These are phyloP conservation scores for Mormyrops attenuatus DNA, from an alignment of 2,797 vertebrate species.

Conservation along the genomic window DNA sequence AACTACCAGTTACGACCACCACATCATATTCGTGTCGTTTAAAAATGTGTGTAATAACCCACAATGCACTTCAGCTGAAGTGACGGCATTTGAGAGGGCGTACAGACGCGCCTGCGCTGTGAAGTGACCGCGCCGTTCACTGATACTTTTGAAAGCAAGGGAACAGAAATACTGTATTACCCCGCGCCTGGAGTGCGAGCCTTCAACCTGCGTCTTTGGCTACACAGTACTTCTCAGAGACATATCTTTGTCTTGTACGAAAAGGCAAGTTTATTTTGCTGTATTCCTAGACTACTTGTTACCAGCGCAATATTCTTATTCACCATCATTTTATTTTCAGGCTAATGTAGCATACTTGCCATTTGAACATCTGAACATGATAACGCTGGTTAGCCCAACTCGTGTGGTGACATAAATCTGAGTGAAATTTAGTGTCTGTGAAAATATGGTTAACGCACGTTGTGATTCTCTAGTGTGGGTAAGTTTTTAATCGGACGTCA, in stretches of 20 bases:
- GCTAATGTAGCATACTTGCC: not conserved
- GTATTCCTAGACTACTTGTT: not conserved
- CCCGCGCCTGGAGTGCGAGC: conserved; percentile 14
- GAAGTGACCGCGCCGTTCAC: conserved; percentile 63
- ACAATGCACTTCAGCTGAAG: not conserved
- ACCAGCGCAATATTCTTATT: not conserved
- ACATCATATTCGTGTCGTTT: not conserved
- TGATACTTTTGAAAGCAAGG: conserved; percentile 62
- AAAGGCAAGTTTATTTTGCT: conserved; percentile 7
- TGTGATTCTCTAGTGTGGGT: not conserved
- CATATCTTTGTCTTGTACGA: not conserved
- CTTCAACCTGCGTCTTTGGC: conserved; percentile 29
- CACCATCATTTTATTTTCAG: not conserved
- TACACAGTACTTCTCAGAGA: conserved; percentile 40
- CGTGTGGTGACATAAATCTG: not conserved
- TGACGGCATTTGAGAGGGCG: conserved; percentile 10
- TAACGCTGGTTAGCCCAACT: not conserved
- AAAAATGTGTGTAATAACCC: not conserved
- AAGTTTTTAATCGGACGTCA: not conserved
- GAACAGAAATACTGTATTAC: conserved; percentile 20
- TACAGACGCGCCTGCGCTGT: conserved; percentile 53
- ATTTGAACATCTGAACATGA: not conserved
- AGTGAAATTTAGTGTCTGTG: not conserved
- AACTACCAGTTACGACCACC: not conserved
- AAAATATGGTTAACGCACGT: not conserved